These are phyloP conservation scores for Lepeophtheirus nordmannii DNA, from an alignment of 2,888 invertebrate species.

Conservation along the genomic window DNA sequence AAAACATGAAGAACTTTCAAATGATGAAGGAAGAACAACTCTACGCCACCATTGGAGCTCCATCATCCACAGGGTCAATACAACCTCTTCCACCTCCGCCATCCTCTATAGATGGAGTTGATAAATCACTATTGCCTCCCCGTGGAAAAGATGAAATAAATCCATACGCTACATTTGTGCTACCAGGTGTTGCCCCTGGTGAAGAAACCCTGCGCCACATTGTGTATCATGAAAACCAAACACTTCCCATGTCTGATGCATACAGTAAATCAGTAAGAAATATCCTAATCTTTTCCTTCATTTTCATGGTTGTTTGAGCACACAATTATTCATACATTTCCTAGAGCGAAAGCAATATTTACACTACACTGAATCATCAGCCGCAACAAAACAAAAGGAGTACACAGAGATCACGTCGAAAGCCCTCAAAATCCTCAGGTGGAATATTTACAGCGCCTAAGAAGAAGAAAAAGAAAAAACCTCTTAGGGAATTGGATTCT, in stretches of 20 bases:
- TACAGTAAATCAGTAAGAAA: conserved; percentile 18
- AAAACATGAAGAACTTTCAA: not conserved
- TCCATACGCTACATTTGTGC: conserved; percentile 21
- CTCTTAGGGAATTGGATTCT: not conserved
- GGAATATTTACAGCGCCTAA: not conserved
- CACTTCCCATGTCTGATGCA: conserved; percentile 18
- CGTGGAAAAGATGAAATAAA: conserved; percentile 13
- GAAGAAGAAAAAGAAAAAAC: not conserved
- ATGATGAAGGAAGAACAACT: conserved; percentile 1
- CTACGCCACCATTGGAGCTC: not conserved
- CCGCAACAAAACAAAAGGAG: not conserved
- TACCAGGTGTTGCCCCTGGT: conserved; percentile 4
- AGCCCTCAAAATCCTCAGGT: not conserved
- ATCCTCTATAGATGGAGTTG: not conserved
- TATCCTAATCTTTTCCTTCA: not conserved
- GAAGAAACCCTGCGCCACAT: not conserved
- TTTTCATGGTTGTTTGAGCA: not conserved
- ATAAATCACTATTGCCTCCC: too few relatives aligned
- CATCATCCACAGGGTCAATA: not conserved
- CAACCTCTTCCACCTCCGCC: not conserved
- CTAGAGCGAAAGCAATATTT: conserved; percentile 10
- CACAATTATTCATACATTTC: conserved; percentile 1
- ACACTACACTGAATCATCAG: not conserved
- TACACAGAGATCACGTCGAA: too few relatives aligned
- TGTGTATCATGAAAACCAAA: conserved; percentile 15